A percentile compares a stretch with the other conserved stretches of the same genome.
Evolutionary conservation across 2,797 vertebrate species (phyloP).

Genomic region (Microctenopoma steveboyesi): DNA sequence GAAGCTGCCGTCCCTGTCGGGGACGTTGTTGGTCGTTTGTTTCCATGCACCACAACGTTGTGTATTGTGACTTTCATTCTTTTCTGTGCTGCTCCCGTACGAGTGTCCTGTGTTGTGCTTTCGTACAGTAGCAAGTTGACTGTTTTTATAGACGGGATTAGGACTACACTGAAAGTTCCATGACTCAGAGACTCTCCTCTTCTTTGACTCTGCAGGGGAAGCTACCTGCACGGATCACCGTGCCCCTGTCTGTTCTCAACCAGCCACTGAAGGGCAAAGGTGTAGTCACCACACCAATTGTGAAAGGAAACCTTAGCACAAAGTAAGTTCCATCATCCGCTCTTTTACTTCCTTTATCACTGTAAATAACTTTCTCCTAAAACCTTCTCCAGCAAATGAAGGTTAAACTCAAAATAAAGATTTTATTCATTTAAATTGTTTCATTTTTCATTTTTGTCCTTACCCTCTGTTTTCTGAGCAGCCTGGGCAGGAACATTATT

Average conservation of each 20-base stretch:
- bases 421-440: not conserved
- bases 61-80: too few species aligned
- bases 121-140: too few species aligned
- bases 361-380: not conserved
- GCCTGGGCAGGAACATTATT: constrained; percentile 97
- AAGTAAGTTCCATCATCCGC: constrained; percentile 86
- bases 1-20: constrained; percentile 4
- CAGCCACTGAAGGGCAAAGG: constrained; percentile 97
- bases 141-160: too few species aligned
- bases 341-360: not conserved
- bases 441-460: not conserved
- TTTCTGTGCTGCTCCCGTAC: too few species aligned
- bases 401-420: not conserved
- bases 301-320: constrained; percentile 94
- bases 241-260: constrained; percentile 95
- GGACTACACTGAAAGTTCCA: too few species aligned
- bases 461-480: constrained; percentile 80
- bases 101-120: too few species aligned
- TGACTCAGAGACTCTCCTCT: not conserved
- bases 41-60: too few species aligned
- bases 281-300: constrained; percentile 92
- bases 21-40: not conserved
- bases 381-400: not conserved
- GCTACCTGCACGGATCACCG: constrained; percentile 93
- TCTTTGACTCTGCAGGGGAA: constrained; percentile 86